Conservation (phyloP, 2,888 invertebrate species). For the Coelopa pilipes region DNA sequence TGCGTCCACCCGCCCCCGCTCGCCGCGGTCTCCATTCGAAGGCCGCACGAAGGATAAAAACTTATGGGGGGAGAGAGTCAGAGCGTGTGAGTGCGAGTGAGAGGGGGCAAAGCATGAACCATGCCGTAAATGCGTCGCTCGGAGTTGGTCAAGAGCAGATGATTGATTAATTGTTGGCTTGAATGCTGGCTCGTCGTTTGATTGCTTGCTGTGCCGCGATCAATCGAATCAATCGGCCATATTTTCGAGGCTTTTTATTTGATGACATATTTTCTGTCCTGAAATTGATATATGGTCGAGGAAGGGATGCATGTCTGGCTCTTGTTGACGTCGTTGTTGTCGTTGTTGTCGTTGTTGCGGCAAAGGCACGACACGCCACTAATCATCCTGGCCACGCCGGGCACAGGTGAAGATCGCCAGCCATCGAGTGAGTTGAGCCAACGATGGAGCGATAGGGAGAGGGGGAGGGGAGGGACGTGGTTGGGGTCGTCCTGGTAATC, state of each 20-base stretch:
- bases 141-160: slow-evolving; percentile 13
- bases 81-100: no score
- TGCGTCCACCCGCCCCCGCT: no score
- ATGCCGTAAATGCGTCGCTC: no score
- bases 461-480: no score
- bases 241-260: slow-evolving; percentile 18
- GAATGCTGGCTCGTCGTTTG: no score
- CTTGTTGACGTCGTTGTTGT: background rate
- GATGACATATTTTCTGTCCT: slow-evolving; percentile 21
- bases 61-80: slow-evolving; percentile 16
- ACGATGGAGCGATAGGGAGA: background rate
- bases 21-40: background rate
- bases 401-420: no score
- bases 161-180: slow-evolving; percentile 30
- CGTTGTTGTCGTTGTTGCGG: no score
- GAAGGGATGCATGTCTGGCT: background rate
- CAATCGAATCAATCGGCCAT: slow-evolving; percentile 15
- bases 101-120: no score
- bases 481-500: slow-evolving; percentile 23
- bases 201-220: slow-evolving; percentile 18
- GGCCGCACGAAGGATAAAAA: background rate
- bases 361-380: no score
- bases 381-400: no score
- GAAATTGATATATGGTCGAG: slow-evolving; percentile 13
- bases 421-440: background rate